Evolutionary conservation across 2,888 invertebrate species (phyloP).

Genomic region (Eupithecia tripunctaria): DNA sequence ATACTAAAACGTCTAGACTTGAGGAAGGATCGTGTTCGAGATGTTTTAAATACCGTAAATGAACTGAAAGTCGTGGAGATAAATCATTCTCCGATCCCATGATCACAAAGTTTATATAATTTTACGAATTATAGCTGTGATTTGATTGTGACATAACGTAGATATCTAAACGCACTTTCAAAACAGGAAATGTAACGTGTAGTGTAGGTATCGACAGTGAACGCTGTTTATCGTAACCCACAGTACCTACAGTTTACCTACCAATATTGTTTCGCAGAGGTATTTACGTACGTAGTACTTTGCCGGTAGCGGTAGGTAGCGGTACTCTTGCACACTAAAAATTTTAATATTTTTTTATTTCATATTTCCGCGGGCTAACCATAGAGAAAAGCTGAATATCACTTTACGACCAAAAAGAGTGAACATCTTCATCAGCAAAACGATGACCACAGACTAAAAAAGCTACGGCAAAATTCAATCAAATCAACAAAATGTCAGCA

Average conservation of each 20-base stretch:
- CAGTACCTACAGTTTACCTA: background rate
- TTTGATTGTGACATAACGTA: too few species aligned
- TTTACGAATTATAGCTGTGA: too few species aligned
- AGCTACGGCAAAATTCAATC: slow-evolving; percentile 45
- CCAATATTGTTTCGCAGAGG: background rate
- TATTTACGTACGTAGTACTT: background rate
- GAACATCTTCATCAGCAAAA: slow-evolving; percentile 24
- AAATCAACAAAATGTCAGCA: slow-evolving; percentile 47
- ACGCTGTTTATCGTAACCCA: background rate
- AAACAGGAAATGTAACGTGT: background rate
- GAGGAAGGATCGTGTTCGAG: too few species aligned
- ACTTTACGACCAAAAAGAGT: background rate
- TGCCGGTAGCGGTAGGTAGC: background rate
- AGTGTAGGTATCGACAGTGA: background rate
- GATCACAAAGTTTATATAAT: background rate
- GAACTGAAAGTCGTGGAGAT: background rate
- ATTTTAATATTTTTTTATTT: background rate
- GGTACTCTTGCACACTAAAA: background rate
- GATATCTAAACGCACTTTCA: background rate
- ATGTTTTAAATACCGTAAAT: too few species aligned
- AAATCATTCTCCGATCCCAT: background rate
- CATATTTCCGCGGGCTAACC: background rate
- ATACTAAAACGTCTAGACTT: too few species aligned
- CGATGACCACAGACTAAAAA: slow-evolving; percentile 21
- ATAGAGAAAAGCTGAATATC: background rate